phyloP scores from a whole-genome alignment of 1,140 invertebrate species.

The Watersipora subatra region DNA sequence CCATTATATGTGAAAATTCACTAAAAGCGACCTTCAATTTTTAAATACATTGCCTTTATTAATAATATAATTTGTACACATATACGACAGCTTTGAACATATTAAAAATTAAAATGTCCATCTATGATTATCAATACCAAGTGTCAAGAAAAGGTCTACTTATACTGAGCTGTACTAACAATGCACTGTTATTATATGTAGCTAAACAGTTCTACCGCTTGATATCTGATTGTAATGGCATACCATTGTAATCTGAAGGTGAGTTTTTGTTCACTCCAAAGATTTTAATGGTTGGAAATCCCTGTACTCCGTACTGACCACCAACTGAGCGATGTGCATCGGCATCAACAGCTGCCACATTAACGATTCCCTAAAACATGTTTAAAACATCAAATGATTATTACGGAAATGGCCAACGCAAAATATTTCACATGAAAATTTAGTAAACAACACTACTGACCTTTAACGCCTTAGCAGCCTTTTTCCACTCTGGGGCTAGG shows the following conservation, averaged over 20 bases:
- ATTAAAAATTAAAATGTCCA: no score
- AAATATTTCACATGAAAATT: not conserved
- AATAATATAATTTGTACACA: no score
- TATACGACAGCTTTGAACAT: no score
- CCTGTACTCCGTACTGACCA: slow-evolving; percentile 64
- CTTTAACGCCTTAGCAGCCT: slow-evolving; percentile 83
- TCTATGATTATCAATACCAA: no score
- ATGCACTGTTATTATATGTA: no score
- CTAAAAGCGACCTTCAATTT: no score
- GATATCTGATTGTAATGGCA: slow-evolving; percentile 4
- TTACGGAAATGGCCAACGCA: not conserved
- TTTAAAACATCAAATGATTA: slow-evolving; percentile 10
- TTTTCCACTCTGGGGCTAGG: slow-evolving; percentile 86
- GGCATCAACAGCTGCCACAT: slow-evolving; percentile 83
- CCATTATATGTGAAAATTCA: no score
- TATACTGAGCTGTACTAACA: no score
- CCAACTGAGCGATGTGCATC: slow-evolving; percentile 73
- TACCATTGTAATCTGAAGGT: slow-evolving; percentile 69
- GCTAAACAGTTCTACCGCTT: slow-evolving; percentile 52
- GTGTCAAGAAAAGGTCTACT: no score
- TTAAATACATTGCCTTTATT: no score
- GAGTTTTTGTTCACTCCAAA: slow-evolving; percentile 75
- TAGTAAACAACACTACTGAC: slow-evolving; percentile 42
- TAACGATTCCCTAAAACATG: slow-evolving; percentile 70
- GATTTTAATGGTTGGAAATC: slow-evolving; percentile 94